Base-by-base conservation (phyloP, 2,113 vertebrate species). In the Chloebia gouldiae region DNA sequence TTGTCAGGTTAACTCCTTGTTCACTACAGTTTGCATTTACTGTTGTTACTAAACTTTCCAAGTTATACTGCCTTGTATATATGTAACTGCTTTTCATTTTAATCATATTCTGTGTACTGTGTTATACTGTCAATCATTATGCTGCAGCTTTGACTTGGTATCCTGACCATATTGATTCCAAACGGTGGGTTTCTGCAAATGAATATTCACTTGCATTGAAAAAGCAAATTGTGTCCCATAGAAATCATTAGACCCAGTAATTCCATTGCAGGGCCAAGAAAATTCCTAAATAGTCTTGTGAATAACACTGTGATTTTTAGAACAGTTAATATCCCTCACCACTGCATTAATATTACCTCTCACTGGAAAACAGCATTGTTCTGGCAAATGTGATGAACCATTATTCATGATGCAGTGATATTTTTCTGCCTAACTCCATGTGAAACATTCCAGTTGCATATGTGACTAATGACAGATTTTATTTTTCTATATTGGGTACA, bases 61-160 rank as follows among this genome's bases (percentile, higher is more conserved):
- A 96, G 91, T 88, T 95, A 87, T 77, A 87, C 88, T 92, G 95
- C 91, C 86, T 95, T 86, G 95, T 92, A 87, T 95, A 91, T 95
- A 96, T 88, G 83, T 72, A 92, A 92, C 81, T 90, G 84, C 92
- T 96, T 97, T 97, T 94, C 69, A 63, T 97, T 96, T 95, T 96
- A 91, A 95, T 96, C 89, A 82, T 90, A 82, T 35, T 86, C 88
- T 75, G 83, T 95, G 73, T 94, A 97, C 92, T 96, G 96, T 84
- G 63, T 96, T 96, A 60, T 81, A 78, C 13, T 70, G 82, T 95
- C 70, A 94, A 95, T 94, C 92, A 66, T 81, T 56, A 42, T 54
- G 86, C 77, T 84, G 80, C 93, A 86, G 96, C 92, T 81, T 97
- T 96, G 95, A 96, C 97, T 97, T 97, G 96, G 97, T 94, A 96